Evolutionary conservation across 2,888 invertebrate species (phyloP).

Genomic region (Polietes domitor): DNA sequence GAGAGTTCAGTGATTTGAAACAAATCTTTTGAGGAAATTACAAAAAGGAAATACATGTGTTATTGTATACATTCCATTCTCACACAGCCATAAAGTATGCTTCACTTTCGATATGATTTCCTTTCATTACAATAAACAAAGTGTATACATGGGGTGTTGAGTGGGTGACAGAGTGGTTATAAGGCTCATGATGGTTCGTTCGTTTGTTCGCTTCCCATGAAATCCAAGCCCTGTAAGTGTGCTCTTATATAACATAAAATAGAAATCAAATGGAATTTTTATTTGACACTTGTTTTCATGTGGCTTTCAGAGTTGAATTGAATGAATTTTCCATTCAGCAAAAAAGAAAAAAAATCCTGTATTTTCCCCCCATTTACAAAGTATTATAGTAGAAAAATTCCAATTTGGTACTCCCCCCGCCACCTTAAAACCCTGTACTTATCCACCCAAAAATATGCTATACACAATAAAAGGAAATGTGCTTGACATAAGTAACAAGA

Average conservation of each 20-base stretch:
- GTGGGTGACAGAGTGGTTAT: background rate
- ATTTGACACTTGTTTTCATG: conserved; percentile 2
- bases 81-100: background rate
- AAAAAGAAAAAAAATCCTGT: conserved; percentile 4
- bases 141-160: background rate
- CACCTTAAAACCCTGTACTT: background rate
- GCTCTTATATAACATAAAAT: background rate
- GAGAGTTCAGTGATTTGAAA: background rate
- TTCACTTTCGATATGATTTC: background rate
- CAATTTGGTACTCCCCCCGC: background rate
- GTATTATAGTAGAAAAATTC: background rate
- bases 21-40: background rate
- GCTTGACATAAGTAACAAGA: background rate
- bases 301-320: background rate
- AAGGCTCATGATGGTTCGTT: too few species aligned
- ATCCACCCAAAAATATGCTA: conserved; percentile 17
- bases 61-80: background rate
- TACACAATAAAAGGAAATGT: background rate
- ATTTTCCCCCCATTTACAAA: background rate
- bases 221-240: background rate
- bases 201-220: background rate
- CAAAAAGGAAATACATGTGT: background rate
- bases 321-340: background rate
- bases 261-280: background rate
- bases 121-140: background rate